phyloP scores from a whole-genome alignment of 2,797 vertebrate genomes.

The Notolabrus celidotus region DNA sequence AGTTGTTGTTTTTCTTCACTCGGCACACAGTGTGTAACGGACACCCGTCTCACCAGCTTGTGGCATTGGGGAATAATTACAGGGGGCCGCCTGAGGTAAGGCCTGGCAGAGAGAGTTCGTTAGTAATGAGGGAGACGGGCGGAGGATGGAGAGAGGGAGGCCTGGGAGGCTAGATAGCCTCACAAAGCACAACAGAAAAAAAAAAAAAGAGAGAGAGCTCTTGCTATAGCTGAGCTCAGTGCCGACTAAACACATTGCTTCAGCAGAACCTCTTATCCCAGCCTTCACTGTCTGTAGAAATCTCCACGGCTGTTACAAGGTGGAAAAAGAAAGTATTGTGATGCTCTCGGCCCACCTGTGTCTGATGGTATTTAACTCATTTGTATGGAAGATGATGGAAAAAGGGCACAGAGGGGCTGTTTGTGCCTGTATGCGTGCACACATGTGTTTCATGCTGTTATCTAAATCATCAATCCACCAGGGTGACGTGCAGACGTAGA shows the following conservation, averaged over 20 bases:
- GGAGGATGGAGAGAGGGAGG: constrained; percentile 53
- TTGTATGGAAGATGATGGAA: constrained; percentile 61
- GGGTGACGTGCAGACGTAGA: constrained; percentile 50
- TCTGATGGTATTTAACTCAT: constrained; percentile 69
- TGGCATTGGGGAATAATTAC: constrained; percentile 87
- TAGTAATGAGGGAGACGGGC: constrained; percentile 77
- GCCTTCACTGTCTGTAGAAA: constrained; percentile 43
- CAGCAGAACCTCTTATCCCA: constrained; percentile 51
- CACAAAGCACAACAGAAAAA: constrained; percentile 51
- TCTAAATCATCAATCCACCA: constrained; percentile 51
- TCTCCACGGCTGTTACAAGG: constrained; percentile 43
- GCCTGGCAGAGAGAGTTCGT: constrained; percentile 82
- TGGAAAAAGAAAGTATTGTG: constrained; percentile 44
- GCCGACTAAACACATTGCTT: constrained; percentile 64
- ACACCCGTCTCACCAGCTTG: constrained; percentile 83
- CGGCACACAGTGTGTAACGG: constrained; percentile 79
- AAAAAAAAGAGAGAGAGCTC: constrained; percentile 25
- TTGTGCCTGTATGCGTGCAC: constrained; percentile 29
- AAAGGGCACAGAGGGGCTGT: constrained; percentile 45
- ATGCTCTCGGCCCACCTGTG: constrained; percentile 58
- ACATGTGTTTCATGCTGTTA: constrained; percentile 37
- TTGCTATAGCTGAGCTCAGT: constrained; percentile 53
- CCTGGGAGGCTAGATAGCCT: constrained; percentile 65
- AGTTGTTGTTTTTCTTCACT: constrained; percentile 81
- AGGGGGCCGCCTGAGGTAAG: constrained; percentile 84